Evolutionary conservation across 2,888 invertebrate genomes (phyloP).

Genomic region (Cataglyphis cursor): DNA sequence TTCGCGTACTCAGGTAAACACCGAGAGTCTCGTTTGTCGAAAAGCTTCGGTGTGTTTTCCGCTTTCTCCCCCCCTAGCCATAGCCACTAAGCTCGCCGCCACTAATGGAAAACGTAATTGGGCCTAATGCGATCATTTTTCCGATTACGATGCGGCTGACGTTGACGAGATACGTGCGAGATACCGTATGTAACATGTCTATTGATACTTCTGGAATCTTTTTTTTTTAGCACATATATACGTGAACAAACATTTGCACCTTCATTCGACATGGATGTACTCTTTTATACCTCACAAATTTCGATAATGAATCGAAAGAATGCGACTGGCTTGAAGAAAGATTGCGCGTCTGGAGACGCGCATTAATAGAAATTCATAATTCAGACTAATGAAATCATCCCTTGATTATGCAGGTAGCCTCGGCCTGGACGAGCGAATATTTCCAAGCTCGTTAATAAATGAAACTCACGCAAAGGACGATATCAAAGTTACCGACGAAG

Average conservation of each 20-base stretch:
- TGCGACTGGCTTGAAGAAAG: constrained; percentile 37
- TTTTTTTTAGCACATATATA: not conserved
- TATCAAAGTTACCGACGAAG: constrained; percentile 60
- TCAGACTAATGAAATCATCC: constrained; percentile 56
- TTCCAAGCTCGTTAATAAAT: constrained; percentile 63
- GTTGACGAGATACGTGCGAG: not conserved
- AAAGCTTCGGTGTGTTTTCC: constrained; percentile 49
- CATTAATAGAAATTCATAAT: constrained; percentile 57
- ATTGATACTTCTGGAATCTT: constrained; percentile 19
- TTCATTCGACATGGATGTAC: not conserved
- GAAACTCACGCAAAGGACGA: constrained; percentile 53
- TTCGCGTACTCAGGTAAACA: constrained; percentile 65
- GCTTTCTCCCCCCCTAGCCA: not conserved
- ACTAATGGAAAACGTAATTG: constrained; percentile 55
- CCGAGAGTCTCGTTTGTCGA: constrained; percentile 62
- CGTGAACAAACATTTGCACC: constrained; percentile 23
- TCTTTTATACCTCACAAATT: constrained; percentile 29
- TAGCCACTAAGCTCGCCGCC: constrained; percentile 28
- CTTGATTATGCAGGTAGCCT: constrained; percentile 46
- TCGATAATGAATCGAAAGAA: constrained; percentile 36
- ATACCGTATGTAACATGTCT: constrained; percentile 24
- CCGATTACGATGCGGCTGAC: constrained; percentile 31
- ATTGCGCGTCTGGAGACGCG: constrained; percentile 42
- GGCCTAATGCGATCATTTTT: constrained; percentile 52
- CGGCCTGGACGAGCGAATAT: constrained; percentile 46